Evolutionary conservation across 1,140 invertebrate genomes (phyloP).

Genomic region (Trichogramma pretiosum): DNA sequence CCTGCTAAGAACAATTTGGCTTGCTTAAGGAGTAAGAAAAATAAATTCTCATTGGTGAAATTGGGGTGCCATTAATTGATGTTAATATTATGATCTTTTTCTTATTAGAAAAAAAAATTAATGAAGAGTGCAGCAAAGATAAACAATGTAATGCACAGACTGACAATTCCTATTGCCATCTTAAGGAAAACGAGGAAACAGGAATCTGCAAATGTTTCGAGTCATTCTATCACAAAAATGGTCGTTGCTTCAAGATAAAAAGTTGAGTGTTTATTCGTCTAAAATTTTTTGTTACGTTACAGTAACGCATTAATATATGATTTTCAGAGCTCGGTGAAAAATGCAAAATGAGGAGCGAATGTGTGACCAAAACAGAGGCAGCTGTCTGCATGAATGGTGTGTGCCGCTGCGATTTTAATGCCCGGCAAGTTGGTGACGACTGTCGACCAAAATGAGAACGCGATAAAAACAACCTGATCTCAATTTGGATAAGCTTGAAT

Average conservation of each 20-base stretch:
- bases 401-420: conserved; percentile 22
- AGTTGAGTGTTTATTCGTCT: conserved; percentile 11
- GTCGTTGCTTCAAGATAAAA: conserved; percentile 18
- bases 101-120: no score
- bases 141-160: conserved; percentile 15
- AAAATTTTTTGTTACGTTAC: neutral
- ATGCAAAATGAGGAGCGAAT: conserved; percentile 20
- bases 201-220: conserved; percentile 16
- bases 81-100: no score
- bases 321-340: conserved; percentile 21
- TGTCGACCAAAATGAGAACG: no score
- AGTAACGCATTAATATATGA: no score
- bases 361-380: conserved; percentile 13
- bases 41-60: no score
- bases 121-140: conserved; percentile 16
- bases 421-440: neutral
- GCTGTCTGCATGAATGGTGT: conserved; percentile 22
- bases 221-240: conserved; percentile 15
- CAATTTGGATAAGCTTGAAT: no score
- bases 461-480: no score
- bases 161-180: conserved; percentile 13
- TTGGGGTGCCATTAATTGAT: no score
- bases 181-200: neutral
- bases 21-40: conserved; percentile 2
- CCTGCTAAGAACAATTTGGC: neutral